Evolutionary conservation across 2,113 vertebrate genomes (phyloP).

Genomic region (Alces alces): DNA sequence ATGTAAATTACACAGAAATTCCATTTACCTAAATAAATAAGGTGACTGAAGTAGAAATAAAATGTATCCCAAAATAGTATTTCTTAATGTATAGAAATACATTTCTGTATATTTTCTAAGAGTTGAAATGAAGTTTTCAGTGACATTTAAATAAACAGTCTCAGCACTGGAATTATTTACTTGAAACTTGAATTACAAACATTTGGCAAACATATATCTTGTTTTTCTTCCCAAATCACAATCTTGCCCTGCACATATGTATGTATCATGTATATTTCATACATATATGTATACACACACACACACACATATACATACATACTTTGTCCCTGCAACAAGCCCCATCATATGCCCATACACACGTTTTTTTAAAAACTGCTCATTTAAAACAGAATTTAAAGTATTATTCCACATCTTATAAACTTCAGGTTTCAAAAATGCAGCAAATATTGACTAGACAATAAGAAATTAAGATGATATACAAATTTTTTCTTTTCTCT

Average conservation of each 20-base stretch:
- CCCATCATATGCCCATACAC: neutral
- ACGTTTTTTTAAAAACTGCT: neutral
- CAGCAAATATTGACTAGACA: neutral
- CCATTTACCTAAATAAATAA: slow-evolving; percentile 21
- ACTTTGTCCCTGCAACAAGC: neutral
- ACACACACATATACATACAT: neutral
- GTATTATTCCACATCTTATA: neutral
- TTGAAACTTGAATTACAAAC: neutral
- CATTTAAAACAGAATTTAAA: slow-evolving; percentile 22
- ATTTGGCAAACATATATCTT: neutral
- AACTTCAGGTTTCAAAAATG: slow-evolving; percentile 6
- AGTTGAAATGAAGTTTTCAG: neutral
- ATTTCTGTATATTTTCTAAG: neutral
- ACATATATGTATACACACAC: neutral
- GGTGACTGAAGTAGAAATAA: neutral
- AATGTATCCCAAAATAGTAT: neutral
- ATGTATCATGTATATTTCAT: neutral
- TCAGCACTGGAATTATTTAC: neutral
- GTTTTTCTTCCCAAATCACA: neutral
- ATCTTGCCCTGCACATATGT: neutral
- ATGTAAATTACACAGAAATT: slow-evolving; percentile 12
- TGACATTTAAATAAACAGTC: slow-evolving; percentile 17
- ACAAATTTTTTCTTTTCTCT: neutral
- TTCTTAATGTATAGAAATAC: neutral
- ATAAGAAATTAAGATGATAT: neutral